These are phyloP conservation scores for Cygnus buccinator DNA, from an alignment of 2,113 vertebrate genomes.

Conservation along the genomic window DNA sequence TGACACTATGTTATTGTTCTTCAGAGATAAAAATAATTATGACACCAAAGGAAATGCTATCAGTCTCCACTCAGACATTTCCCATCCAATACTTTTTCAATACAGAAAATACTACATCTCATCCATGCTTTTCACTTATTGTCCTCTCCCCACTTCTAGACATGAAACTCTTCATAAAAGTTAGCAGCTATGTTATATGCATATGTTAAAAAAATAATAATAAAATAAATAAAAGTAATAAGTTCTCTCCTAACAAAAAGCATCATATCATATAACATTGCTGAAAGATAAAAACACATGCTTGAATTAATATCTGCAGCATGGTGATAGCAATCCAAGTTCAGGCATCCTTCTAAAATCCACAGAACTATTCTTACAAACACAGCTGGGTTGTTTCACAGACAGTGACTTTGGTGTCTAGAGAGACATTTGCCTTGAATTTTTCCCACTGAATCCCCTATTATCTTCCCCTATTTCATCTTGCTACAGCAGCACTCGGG, in stretches of 20 bases:
- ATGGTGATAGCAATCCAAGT: neutral
- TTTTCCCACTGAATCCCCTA: neutral
- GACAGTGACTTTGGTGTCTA: neutral
- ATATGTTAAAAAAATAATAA: neutral
- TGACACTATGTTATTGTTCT: neutral
- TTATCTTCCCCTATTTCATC: neutral
- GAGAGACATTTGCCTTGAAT: neutral
- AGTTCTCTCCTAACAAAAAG: neutral
- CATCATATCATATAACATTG: neutral
- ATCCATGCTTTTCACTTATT: neutral
- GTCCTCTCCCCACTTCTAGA: neutral
- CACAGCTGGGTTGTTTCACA: neutral
- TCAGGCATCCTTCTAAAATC: neutral
- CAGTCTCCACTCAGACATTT: neutral
- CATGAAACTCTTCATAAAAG: neutral
- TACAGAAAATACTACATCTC: neutral
- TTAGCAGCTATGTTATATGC: neutral
- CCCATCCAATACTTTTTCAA: neutral
- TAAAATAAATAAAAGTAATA: neutral
- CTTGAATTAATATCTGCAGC: neutral
- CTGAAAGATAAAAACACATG: neutral
- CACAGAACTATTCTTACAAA: neutral
- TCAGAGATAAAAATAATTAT: neutral
- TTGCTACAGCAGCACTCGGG: neutral
- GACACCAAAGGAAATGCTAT: neutral